Evolutionary conservation across 2,888 invertebrate genomes (phyloP), one percentile per base, ranked within the genome.

Genomic region (Melikaiella ostensackeni): DNA sequence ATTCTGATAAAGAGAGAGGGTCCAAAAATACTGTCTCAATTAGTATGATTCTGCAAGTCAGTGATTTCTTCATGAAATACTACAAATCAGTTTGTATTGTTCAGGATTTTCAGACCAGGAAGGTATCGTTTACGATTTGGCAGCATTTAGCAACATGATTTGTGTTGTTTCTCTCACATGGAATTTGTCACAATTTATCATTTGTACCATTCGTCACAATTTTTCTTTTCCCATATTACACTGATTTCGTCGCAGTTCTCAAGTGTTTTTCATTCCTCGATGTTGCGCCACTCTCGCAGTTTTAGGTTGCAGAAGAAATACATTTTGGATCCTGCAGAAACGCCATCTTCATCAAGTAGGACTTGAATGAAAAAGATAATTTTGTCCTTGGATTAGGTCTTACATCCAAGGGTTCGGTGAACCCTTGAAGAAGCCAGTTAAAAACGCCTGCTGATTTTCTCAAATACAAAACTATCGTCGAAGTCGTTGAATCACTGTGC

Each of bases 391-490:
- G 57, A 57, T 57, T 24, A 24, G 1, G 13, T 24, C 6, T 57
- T 27, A 27, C 24, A 24, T 46, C n/a, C 46, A 24, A 46, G 50
- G 30, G 70, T 50, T 70, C 21, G 19, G 19, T 70, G 50, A 21
- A 38, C 13, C 38, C 38, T 0, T 38, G 13, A 13, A 35, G 11
- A 13, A 38, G 42, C 30, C 46, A 70, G 8, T 50, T 24, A 13
- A 11, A 70, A 50, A 70, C 70, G 21, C 70, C 70, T 70, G 70
- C 70, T 70, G 70, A 70, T 70, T 70, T 70, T 50, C 50, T 70
- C 30, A 70, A 70, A 70, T 70, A 70, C 33, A n/a, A 70, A 70
- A 70, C 33, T 70, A 70, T 50, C 70, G 50, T 70, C 30, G 11
- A 46, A 70, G 46, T 50, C 30, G 50, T 70, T 30, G 70, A 70